Percentiles rank a stretch among this genome's conserved stretches.
phyloP scores from a whole-genome alignment of 2,113 vertebrate species.

The Alethe castanea region DNA sequence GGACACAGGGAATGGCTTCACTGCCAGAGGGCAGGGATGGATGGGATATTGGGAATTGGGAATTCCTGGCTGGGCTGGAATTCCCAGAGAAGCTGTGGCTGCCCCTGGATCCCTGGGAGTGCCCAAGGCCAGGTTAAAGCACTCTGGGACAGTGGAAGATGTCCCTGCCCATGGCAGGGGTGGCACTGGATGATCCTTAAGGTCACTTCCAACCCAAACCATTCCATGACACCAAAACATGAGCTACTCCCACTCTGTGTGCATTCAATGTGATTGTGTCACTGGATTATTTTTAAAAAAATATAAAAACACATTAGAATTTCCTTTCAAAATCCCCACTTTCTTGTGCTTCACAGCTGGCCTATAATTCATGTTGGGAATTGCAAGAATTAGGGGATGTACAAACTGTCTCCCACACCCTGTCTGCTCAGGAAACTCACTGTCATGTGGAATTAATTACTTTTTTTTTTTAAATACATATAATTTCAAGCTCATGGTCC shows the following conservation, averaged over 20 bases:
- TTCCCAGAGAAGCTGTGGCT: background rate
- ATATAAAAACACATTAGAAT: background rate
- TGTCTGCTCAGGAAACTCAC: conserved; percentile 8
- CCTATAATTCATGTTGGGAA: background rate
- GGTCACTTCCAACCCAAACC: background rate
- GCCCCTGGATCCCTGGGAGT: background rate
- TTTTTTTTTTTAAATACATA: background rate
- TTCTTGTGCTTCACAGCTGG: background rate
- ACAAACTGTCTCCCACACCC: background rate
- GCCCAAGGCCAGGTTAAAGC: background rate
- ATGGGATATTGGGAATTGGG: background rate
- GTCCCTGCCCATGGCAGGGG: background rate
- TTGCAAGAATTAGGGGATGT: background rate
- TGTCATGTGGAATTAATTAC: conserved; percentile 7
- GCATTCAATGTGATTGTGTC: background rate
- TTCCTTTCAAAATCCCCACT: background rate
- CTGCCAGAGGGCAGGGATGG: background rate
- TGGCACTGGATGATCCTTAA: accelerated
- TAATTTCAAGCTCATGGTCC: background rate
- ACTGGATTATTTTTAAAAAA: background rate
- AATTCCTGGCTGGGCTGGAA: background rate
- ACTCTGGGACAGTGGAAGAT: accelerated
- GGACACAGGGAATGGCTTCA: background rate
- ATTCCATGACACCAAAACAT: background rate
- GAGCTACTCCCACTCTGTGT: background rate